phyloP scores from a whole-genome alignment of 2,113 vertebrate genomes.

The Hiodon alosoides region DNA sequence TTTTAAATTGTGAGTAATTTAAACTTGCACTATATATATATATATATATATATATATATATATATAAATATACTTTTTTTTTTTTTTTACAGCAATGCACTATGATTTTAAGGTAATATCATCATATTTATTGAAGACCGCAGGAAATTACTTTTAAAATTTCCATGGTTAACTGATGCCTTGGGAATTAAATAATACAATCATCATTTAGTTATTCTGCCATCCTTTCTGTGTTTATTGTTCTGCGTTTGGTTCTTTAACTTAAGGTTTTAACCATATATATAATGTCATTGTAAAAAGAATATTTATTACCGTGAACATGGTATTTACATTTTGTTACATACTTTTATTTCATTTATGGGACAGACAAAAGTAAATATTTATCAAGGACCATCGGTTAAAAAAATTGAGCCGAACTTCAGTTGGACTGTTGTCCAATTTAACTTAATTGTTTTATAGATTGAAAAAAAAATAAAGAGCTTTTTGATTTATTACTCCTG shows the following conservation, averaged over 20 bases:
- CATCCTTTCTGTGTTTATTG: conserved; percentile 68
- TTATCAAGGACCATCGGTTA: conserved; percentile 60
- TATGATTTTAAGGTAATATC: conserved; percentile 82
- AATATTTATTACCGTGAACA: conserved; percentile 97
- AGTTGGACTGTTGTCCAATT: conserved; percentile 64
- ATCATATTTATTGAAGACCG: conserved; percentile 82
- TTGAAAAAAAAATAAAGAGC: conserved; percentile 50
- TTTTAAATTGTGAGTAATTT: conserved; percentile 64
- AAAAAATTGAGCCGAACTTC: conserved; percentile 49
- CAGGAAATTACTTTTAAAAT: conserved; percentile 56
- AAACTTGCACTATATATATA: conserved; percentile 85
- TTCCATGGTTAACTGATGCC: conserved; percentile 89
- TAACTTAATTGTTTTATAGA: conserved; percentile 69
- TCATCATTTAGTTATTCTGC: conserved; percentile 64
- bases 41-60: conserved; percentile 35
- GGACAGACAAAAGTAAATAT: conserved; percentile 55
- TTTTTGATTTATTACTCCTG: conserved; percentile 52
- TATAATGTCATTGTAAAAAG: conserved; percentile 70
- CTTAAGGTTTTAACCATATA: conserved; percentile 76
- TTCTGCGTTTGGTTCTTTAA: conserved; percentile 73
- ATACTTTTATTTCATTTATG: conserved; percentile 61
- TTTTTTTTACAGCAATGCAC: conserved; percentile 87
- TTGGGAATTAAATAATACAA: conserved; percentile 76
- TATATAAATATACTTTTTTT: not conserved
- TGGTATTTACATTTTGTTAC: conserved; percentile 85